Base-by-base conservation (phyloP, 2,113 vertebrate genomes). In the Oriolus oriolus region DNA sequence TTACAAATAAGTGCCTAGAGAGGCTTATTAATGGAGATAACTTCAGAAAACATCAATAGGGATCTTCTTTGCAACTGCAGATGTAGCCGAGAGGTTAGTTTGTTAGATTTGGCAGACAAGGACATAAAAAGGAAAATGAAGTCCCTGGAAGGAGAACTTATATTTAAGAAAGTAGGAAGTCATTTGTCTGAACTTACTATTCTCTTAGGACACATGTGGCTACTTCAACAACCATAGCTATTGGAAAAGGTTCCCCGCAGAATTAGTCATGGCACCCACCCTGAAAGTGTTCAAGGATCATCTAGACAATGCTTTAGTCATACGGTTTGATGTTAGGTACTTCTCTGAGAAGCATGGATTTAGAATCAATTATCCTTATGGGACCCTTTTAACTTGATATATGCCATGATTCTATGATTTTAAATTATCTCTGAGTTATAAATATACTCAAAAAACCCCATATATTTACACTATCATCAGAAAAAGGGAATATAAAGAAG, bases 281-380 rank as follows among this genome's bases (percentile, higher is more conserved):
- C 30, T 42, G 24, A 31, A 41, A 13, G 0, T 41, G n/a, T 31
- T 35, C 26, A 69, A 69, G 35, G 12, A 49, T 15, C 10, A 69
- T 35, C 21, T 19, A 35, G 30, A 23, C 12, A 53, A 33, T 9
- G 23, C 4, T 61, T 41, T 27, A 54, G 10, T 63, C 8, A 7
- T 27, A 24, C 0, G 0, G 4, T 59, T 63, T 49, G 28, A 3
- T 50, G 16, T 42, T 39, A 53, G 16, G 18, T 54, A 31, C 21
- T 35, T 14, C 30, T 27, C 18, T 13, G 11, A 61, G 30, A 69
- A 56, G 13, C 13, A 65, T 13, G 20, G 30, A 37, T n/a, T 37
- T 71, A 31, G 8, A 65, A 19, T 39, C 6, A 3, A 24, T 79
- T 6, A 44, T n/a, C 16, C 7, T 35, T 50, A 30, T 8, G 14